Evolutionary conservation across 2,113 vertebrate species (phyloP).

Genomic region (Pollimyrus isidori): DNA sequence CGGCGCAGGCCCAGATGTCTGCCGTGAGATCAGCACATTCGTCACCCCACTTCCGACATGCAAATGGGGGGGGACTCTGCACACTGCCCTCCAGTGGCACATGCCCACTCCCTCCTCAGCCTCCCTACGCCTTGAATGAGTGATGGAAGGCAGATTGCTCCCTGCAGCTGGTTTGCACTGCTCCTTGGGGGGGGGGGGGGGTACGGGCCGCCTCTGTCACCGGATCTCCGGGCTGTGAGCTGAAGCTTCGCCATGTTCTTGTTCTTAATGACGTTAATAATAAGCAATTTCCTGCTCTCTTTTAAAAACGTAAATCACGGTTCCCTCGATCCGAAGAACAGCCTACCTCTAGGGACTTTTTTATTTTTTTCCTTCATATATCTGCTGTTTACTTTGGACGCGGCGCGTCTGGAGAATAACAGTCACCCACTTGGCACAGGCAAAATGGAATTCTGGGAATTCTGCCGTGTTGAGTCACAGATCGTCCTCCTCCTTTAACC

Average conservation of each 20-base stretch:
- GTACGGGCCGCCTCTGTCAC: not conserved
- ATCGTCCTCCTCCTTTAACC: conserved; percentile 12
- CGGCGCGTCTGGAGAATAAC: conserved; percentile 14
- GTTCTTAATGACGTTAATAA: conserved; percentile 12
- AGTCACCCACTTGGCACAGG: conserved; percentile 5
- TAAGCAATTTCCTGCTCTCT: not conserved
- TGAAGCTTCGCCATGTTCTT: not conserved
- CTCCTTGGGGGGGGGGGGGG: not conserved
- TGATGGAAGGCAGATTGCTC: not conserved
- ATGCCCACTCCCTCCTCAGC: not conserved
- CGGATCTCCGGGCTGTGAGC: not conserved
- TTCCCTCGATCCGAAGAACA: not conserved
- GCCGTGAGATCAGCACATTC: not conserved
- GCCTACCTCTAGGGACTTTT: not conserved
- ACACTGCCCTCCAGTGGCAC: not conserved
- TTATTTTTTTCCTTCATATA: not conserved
- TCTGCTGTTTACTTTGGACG: not conserved
- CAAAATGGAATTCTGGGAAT: conserved; percentile 46
- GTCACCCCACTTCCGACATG: not conserved
- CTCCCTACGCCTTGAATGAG: not conserved
- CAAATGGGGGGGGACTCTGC: not conserved
- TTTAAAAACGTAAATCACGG: not conserved
- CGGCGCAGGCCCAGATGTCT: not conserved
- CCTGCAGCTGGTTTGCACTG: not conserved
- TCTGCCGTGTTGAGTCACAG: conserved; percentile 48